phyloP scores from a whole-genome alignment of 2,888 invertebrate species.

The Blastobasis adustella region DNA sequence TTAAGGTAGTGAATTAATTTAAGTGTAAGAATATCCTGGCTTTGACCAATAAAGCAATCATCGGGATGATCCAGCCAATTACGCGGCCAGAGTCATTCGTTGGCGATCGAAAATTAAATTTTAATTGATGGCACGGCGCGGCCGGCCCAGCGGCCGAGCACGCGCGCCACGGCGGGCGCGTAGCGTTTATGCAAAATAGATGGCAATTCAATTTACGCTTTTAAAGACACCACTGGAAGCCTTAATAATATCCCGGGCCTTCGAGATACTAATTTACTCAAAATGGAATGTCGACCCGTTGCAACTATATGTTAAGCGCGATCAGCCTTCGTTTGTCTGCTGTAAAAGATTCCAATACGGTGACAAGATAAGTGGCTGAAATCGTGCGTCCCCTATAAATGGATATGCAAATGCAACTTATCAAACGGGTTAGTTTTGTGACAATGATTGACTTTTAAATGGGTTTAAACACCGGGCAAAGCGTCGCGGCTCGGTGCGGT shows the following conservation, averaged over 20 bases:
- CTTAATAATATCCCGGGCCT: constrained; percentile 2
- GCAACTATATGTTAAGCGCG: constrained; percentile 21
- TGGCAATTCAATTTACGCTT: constrained; percentile 63
- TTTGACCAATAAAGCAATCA: constrained; percentile 68
- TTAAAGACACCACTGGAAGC: constrained; percentile 21
- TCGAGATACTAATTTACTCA: constrained; percentile 13
- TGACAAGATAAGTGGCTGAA: constrained; percentile 48
- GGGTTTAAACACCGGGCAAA: constrained; percentile 38
- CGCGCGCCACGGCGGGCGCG: constrained; percentile 22
- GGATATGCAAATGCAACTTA: constrained; percentile 47
- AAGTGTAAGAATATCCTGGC: constrained; percentile 11
- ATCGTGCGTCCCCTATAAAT: constrained; percentile 44
- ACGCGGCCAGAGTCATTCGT: constrained; percentile 39
- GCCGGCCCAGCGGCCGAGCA: constrained; percentile 17
- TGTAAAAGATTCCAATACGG: constrained; percentile 32
- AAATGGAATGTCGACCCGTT: constrained; percentile 19
- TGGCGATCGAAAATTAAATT: constrained; percentile 63
- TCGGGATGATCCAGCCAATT: constrained; percentile 56
- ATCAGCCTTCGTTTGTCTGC: constrained; percentile 32
- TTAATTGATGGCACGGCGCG: constrained; percentile 54
- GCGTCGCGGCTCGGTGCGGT: constrained; percentile 29
- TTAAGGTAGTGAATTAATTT: constrained; percentile 28
- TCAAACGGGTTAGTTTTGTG: constrained; percentile 40
- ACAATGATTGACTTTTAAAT: constrained; percentile 67
- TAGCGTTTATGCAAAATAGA: constrained; percentile 59